Base-by-base conservation (phyloP, 2,888 invertebrate genomes). In the Meghimatium bilineatum region DNA sequence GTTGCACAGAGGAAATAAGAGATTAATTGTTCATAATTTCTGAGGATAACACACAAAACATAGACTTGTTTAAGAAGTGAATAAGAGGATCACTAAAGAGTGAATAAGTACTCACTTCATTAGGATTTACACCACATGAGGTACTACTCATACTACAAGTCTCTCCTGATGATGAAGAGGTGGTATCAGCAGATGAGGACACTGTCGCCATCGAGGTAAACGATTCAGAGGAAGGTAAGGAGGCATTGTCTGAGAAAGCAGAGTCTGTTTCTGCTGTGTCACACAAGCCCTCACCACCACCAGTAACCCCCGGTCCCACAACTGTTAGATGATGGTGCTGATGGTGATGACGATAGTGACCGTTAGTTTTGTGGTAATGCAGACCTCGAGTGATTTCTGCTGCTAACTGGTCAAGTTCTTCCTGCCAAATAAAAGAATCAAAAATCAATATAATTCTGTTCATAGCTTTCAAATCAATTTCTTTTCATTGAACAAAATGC, bases 181-280 rank as follows among this genome's bases (percentile, higher is more conserved):
- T 89, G 8, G 90, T 88, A 74, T 91, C 91, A 23, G 90, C 90
- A 60, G 91, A 90, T 0, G 91, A 91, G 12, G 91, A 91, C 82
- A 92, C 91, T 6, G 92, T 92, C 32, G 89, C 91, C 90, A 92
- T 92, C 78, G 97, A 98, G 38, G 98, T 97, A 74, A 98, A 98
- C 67, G 98, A 98, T 94, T 98, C 98, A 89, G 97, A 97, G 44
- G 97, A 97, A 87, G 97, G 94, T 95, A 98, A 96, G 44, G 97
- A 97, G 85, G 98, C 97, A 87, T 97, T 98, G 94, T 99, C 99
- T 91, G 98, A 98, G 94, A 98, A 99, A 29, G 99, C 99, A 23
- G 98, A 98, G 94, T 99, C 99, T 94, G 98, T 98, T 94, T 99
- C 99, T 0, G 74, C 63, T n/a, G 69, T 69, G 67, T 69, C 80